phyloP scores from a whole-genome alignment of 2,888 invertebrate species.

The Eustalomyia histrio region DNA sequence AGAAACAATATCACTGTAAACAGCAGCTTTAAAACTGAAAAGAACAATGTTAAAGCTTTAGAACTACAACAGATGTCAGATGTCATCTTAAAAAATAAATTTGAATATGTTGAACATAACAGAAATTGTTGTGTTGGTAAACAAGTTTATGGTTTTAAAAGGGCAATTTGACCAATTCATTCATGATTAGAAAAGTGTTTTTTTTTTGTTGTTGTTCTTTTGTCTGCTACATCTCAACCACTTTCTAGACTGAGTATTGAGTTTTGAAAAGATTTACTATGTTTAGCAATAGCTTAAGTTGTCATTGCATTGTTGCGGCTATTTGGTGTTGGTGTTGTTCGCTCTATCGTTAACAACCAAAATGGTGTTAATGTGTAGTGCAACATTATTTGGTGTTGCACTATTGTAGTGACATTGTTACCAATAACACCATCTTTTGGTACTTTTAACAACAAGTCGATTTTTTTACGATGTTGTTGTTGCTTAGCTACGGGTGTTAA shows the following conservation, averaged over 20 bases:
- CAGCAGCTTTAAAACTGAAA: background rate
- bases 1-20: constrained; percentile 30
- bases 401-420: constrained; percentile 47
- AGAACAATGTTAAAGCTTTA: constrained; percentile 31
- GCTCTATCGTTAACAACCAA: constrained; percentile 35
- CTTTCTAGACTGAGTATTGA: too few relatives aligned
- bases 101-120: constrained; percentile 61
- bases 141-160: constrained; percentile 55
- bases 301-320: background rate
- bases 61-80: constrained; percentile 57
- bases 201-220: background rate
- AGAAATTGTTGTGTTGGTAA: constrained; percentile 48
- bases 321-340: background rate
- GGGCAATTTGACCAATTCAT: constrained; percentile 58
- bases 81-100: constrained; percentile 61
- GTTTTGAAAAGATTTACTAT: too few relatives aligned
- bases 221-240: too few relatives aligned
- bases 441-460: constrained; percentile 33
- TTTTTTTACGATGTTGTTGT: constrained; percentile 29
- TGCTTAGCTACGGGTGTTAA: constrained; percentile 50
- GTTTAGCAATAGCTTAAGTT: background rate
- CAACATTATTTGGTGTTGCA: constrained; percentile 45
- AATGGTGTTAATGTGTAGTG: constrained; percentile 58
- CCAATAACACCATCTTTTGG: constrained; percentile 53
- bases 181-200: constrained; percentile 54